Evolutionary conservation across 2,113 vertebrate genomes (phyloP).

Genomic region (Dinomys branickii): DNA sequence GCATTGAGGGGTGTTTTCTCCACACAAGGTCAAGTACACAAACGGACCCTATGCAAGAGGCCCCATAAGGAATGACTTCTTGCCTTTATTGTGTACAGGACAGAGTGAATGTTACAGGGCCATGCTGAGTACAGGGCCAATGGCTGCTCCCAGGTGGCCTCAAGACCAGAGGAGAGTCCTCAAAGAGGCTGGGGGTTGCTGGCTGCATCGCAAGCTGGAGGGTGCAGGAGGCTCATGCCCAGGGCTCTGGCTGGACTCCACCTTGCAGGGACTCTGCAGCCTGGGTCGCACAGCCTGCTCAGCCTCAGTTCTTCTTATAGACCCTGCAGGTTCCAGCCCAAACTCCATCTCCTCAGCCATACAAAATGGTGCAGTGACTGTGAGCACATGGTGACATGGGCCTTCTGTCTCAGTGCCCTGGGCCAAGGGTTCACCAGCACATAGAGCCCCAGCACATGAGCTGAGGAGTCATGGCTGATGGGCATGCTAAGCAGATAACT

Average conservation of each 20-base stretch:
- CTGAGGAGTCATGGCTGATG: fast-evolving
- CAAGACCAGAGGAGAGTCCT: not conserved
- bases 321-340: no score
- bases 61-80: not conserved
- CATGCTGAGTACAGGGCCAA: not conserved
- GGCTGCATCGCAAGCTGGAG: fast-evolving
- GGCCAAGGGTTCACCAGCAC: fast-evolving
- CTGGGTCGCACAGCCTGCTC: not conserved
- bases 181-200: not conserved
- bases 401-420: not conserved
- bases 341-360: not conserved
- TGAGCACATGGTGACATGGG: fast-evolving
- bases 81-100: not conserved
- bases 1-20: not conserved
- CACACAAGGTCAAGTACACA: not conserved
- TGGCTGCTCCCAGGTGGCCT: not conserved
- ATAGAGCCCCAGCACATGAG: fast-evolving
- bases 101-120: no score
- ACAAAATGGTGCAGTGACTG: fast-evolving
- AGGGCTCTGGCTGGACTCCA: not conserved
- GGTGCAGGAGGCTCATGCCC: fast-evolving
- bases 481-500: not conserved
- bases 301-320: not conserved
- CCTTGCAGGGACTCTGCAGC: not conserved
- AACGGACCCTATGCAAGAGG: not conserved